Evolutionary conservation across 2,113 vertebrate genomes (phyloP).

Genomic region (Odocoileus virginianus): DNA sequence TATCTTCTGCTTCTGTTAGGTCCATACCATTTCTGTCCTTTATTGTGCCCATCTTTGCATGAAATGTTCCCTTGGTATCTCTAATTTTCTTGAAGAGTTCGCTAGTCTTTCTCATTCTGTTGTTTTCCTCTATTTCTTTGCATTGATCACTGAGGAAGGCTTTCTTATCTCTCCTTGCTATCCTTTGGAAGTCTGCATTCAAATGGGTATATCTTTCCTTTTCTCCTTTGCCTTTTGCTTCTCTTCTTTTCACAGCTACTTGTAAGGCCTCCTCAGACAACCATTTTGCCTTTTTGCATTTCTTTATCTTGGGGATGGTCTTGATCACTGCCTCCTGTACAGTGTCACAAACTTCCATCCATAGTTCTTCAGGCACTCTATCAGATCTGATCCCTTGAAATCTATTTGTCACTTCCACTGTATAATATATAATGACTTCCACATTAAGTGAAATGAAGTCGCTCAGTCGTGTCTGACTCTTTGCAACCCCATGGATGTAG

Average conservation of each 20-base stretch:
- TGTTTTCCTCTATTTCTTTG: not conserved
- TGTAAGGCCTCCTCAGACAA: not conserved
- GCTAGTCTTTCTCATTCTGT: not conserved
- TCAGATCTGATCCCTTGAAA: not conserved
- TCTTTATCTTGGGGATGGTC: not conserved
- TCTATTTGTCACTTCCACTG: not conserved
- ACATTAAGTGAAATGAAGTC: not conserved
- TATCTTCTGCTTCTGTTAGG: not conserved
- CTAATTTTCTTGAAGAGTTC: not conserved
- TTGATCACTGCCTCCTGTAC: not conserved
- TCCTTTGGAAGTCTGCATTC: not conserved
- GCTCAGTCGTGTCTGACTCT: no score
- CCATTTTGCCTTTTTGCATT: not conserved
- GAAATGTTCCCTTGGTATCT: not conserved
- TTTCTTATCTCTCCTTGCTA: not conserved
- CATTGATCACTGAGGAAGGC: not conserved
- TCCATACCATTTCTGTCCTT: not conserved
- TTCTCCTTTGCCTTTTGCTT: not conserved
- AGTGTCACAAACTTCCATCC: not conserved
- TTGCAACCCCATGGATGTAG: no score
- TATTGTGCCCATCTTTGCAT: not conserved
- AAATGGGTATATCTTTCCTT: not conserved
- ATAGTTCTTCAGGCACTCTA: not conserved
- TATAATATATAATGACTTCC: not conserved
- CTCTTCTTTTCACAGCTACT: not conserved